Evolutionary conservation across 2,888 invertebrate genomes (phyloP).

Genomic region (Physocephala rufipes): DNA sequence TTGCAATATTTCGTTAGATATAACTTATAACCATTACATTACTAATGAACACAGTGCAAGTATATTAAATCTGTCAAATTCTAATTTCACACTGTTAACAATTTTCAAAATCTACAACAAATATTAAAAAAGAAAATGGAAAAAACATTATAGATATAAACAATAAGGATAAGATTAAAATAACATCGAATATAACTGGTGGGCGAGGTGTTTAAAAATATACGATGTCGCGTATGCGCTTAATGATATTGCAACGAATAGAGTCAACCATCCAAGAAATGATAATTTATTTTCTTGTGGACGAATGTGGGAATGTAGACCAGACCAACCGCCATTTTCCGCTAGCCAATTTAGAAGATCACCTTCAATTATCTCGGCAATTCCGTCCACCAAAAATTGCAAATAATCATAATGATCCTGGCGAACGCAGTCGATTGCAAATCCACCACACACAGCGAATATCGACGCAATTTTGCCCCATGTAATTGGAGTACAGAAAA

Average conservation of each 20-base stretch:
- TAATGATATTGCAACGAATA: constrained; percentile 62
- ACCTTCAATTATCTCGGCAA: constrained; percentile 77
- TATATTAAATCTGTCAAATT: too few relatives aligned
- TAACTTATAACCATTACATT: too few relatives aligned
- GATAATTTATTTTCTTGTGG: constrained; percentile 59
- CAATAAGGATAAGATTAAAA: constrained; percentile 49
- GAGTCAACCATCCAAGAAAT: constrained; percentile 62
- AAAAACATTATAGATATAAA: too few relatives aligned
- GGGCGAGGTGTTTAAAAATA: constrained; percentile 60
- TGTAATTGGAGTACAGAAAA: constrained; percentile 76
- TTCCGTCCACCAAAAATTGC: constrained; percentile 78
- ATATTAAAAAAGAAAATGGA: too few relatives aligned
- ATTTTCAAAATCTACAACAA: too few relatives aligned
- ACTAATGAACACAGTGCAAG: too few relatives aligned
- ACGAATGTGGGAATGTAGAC: constrained; percentile 61
- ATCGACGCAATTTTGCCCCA: constrained; percentile 85
- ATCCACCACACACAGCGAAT: constrained; percentile 83
- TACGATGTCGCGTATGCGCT: constrained; percentile 61
- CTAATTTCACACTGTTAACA: too few relatives aligned
- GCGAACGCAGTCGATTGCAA: constrained; percentile 82
- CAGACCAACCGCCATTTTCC: constrained; percentile 82
- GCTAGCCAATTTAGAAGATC: constrained; percentile 79
- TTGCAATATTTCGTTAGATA: too few relatives aligned
- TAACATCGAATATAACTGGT: constrained; percentile 63
- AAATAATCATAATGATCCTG: constrained; percentile 82